Conservation (phyloP, 2,888 invertebrate genomes). For the Cinara cedri region DNA sequence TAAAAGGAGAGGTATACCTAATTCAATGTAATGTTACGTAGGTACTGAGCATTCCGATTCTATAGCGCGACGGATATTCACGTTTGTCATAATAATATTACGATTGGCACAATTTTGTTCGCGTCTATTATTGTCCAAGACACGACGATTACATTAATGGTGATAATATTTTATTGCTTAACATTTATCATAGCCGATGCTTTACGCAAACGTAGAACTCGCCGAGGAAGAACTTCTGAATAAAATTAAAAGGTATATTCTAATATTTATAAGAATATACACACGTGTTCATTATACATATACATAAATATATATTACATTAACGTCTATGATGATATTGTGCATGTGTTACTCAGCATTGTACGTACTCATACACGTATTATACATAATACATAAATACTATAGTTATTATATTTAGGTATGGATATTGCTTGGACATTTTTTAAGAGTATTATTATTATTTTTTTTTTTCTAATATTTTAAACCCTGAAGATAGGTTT, state of each 20-base stretch:
- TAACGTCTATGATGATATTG: background rate
- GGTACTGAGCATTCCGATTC: constrained; percentile 50
- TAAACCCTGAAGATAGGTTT: constrained; percentile 12
- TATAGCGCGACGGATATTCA: constrained; percentile 31
- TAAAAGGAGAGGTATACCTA: no score
- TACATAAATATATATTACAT: background rate
- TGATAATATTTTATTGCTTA: constrained; percentile 34
- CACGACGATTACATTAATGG: constrained; percentile 42
- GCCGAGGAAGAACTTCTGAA: constrained; percentile 36
- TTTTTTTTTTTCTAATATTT: no score
- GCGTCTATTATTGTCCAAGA: constrained; percentile 51
- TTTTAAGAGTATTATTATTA: background rate
- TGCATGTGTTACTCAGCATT: no score
- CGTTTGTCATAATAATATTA: background rate
- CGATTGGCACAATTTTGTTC: constrained; percentile 52
- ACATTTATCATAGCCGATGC: constrained; percentile 3
- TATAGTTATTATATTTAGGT: constrained; percentile 16
- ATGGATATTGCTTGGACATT: constrained; percentile 48
- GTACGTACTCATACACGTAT: no score
- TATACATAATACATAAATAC: no score
- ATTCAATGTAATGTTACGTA: constrained; percentile 25
- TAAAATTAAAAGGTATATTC: background rate
- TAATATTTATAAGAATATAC: background rate
- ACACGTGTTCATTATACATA: background rate
- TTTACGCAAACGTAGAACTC: constrained; percentile 2